Base-by-base conservation (phyloP, 2,113 vertebrate genomes). In the Conger conger region DNA sequence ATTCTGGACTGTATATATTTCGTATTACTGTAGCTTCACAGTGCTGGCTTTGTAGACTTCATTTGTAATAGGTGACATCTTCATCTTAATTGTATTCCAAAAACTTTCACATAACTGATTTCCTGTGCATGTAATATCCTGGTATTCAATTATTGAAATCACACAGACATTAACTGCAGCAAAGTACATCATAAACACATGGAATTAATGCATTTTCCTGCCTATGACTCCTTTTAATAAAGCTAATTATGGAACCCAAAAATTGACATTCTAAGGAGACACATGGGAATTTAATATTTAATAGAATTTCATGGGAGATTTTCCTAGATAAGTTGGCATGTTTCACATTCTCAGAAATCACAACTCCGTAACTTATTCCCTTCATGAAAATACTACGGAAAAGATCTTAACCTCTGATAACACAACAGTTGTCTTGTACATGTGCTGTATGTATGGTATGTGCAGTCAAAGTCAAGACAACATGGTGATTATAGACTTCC, bases 371-470 rank as follows among this genome's bases (percentile, higher is more conserved):
- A 30, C n/a, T 73, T 73, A 73, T n/a, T 73, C n/a, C n/a, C 68
- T 33, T 30, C 68, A 73, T 73, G 68, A 73, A 13, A 45, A 83
- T 33, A 18, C 33, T 17, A 27, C 42, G 37, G 4, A 45, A 73
- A 40, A 80, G 27, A 40, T 82, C 57, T 27, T 33, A 20, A 60
- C 60, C 80, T 57, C 42, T 82, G 18, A 53, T 82, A 53, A 57
- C 50, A 37, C 81, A 82, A 38, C 15, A 82, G 63, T 57, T 38
- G 54, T 60, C 37, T 57, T 82, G 54, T 23, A 57, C 54, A 63
- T 63, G 57, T 63, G 57, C 57, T 63, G 57, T 73, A 30, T 73
- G 68, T 73, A 73, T 73, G 68, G 9, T n/a, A 73, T 73, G 23
- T 33, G 27, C 68, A 73, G 68, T 30, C 68, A 73, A 73, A 30